Base-by-base conservation (phyloP, 2,113 vertebrate genomes). In the Sphaerodactylus townsendi region DNA sequence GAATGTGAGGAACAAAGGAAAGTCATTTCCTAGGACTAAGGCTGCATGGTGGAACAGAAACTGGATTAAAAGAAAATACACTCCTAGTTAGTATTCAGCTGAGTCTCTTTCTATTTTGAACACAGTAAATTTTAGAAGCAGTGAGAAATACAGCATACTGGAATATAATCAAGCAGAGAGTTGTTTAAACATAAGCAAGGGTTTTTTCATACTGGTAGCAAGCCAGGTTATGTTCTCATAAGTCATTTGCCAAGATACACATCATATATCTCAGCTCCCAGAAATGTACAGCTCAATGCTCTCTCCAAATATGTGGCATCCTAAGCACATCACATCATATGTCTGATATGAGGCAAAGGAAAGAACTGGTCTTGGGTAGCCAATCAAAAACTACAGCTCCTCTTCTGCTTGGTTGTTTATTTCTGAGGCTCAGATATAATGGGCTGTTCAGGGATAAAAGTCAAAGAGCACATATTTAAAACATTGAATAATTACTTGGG, bases 181-280 rank as follows among this genome's bases (percentile, higher is more conserved):
- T 15, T 87, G 81, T 89, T 90, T 82, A 66, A 90, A 35, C 25
- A 83, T 37, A 35, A 19, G 35, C 25, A 90, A 39, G 17, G 11
- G 17, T 3, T 85, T 84, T 88, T 87, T 85, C 23, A 39, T 66
- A 75, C 77, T 86, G 88, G 66, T 77, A 23, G 33, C 30, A 72
- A 93, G 87, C 78, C 85, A 91, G 91, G 65, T 44, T 85, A 1
- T 66, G 77, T 46, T 81, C 73, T 89, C 70, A 77, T 82, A 33
- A 82, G 64, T 62, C 33, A 66, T 41, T 90, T 89, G 94, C 90
- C 86, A 88, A 87, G 89, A 83, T 39, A 88, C 23, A 90, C 87
- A 78, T 17, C 5, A 5, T 13, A 41, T 48, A 82, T 4, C 56
- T 74, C 46, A 85, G 82, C 86, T 87, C 81, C 77, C 75, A 37